Evolutionary conservation across 2,797 vertebrate genomes (phyloP), one percentile per base, ranked within the genome.

Genomic region (Dipus sagitta): DNA sequence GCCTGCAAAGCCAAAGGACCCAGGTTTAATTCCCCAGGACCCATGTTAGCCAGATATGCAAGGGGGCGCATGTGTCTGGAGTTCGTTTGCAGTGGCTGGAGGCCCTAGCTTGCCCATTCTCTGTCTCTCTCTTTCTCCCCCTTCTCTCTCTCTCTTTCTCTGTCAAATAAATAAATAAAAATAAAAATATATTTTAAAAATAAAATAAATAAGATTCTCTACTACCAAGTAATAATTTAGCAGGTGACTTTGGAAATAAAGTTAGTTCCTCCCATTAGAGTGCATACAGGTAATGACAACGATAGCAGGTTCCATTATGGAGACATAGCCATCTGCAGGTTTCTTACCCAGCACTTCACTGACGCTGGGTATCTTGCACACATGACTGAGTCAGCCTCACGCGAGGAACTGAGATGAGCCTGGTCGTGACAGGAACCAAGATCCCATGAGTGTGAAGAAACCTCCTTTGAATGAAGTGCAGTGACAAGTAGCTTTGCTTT

Each of bases 191-290:
- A 9, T 47, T 47, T 47, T 47, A 9, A 47, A 47, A 47, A 47
- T 47, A 38, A 38, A 38, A 38, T 38, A 91, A 93, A 52, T 58
- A 70, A 70, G 52, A 93, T 74, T 87, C 3, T 62, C 94, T 28
- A 62, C 52, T 93, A 21, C 18, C 2, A 78, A 92, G 32, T 54
- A 81, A 47, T 90, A 58, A 95, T 75, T 60, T 47, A 86, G 72
- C 90, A 67, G 67, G 30, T 94, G 89, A 92, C 91, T 94, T 94
- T 95, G 83, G 86, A 92, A 90, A 82, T 91, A 71, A 86, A 92
- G 76, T 79, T 90, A 47, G 80, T 42, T 82, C 42, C 70, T 90
- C 54, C 13, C 68, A 79, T 83, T 78, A 64, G 47, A 21, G 20
- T 52, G 14, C n/a, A 3, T 89, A 58, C 65, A 86, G 91, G 71